These are phyloP conservation scores for Virgularia gustaviana DNA, from an alignment of 92 coral and sea anemone species.

Conservation along the genomic window DNA sequence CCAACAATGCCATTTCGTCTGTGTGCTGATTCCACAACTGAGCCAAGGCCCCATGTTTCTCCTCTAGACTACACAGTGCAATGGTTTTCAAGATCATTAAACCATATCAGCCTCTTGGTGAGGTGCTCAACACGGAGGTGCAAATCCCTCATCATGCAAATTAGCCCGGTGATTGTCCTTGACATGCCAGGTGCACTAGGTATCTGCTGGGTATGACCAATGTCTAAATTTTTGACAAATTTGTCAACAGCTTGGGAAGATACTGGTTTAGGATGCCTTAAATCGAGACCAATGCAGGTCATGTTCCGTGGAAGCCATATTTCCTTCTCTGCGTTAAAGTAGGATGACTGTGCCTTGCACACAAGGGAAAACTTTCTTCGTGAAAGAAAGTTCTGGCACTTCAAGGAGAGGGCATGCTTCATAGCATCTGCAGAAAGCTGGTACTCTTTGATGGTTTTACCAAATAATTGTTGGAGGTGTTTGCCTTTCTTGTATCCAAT, in stretches of 20 bases:
- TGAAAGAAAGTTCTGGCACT: conserved; percentile 9
- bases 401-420: conserved; percentile 1
- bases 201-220: not conserved
- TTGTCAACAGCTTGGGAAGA: not conserved
- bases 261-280: not conserved
- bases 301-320: conserved; percentile 8
- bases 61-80: conserved; percentile 37
- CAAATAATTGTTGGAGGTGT: not conserved
- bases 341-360: conserved; percentile 3
- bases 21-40: conserved; percentile 61
- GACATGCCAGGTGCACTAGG: conserved; percentile 27
- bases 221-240: conserved; percentile 11
- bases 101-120: conserved; percentile 44
- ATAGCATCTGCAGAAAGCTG: not conserved
- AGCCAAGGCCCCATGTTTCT: conserved; percentile 56
- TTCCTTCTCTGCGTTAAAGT: conserved; percentile 1
- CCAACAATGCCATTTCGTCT: conserved; percentile 61
- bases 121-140: conserved; percentile 52
- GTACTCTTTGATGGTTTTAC: not conserved
- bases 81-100: conserved; percentile 42
- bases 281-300: conserved; percentile 2
- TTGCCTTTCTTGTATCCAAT: conserved; percentile 48
- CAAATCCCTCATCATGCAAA: conserved; percentile 50
- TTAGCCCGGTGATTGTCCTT: conserved; percentile 39
- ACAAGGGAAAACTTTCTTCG: conserved; percentile 4